Base-by-base conservation (phyloP, 2,113 vertebrate genomes). In the Neolamprologus cancellatus region DNA sequence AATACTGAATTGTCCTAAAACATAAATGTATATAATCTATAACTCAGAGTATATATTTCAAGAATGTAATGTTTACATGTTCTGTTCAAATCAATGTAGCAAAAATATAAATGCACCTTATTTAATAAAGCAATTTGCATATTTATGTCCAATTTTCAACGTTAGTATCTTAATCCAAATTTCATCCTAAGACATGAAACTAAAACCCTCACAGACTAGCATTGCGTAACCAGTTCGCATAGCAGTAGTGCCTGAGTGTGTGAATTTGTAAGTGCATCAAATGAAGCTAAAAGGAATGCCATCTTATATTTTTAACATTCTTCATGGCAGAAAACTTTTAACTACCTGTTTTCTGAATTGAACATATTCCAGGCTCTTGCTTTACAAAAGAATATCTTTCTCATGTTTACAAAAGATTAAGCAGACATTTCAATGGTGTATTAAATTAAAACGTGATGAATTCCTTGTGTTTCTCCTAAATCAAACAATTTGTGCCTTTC, bases 211-310 rank as follows among this genome's bases (percentile, higher is more conserved):
- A 18, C 5, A 3, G 23, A 48, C 69, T 30, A 44, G 39, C 20
- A 71, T 44, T 41, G 0, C 2, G 3, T 71, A 46, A 71, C 14
- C 66, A 46, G 20, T 71, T 25, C 0, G 1, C 14, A 25, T 0
- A 71, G 66, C 39, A 25, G 39, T 28, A 44, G 20, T 71, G 13
- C 66, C 66, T 44, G 13, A 71, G 36, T 71, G 36, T 41, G 20
- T 69, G 36, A 71, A 41, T 71, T 71, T 71, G 20, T 25, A 71
- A 71, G 36, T 44, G 20, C 13, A 0, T 23, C 12, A 71, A 71
- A 71, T 71, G 20, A 41, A 44, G 13, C 20, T 14, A 23, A 41
- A 41, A 71, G 20, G 2, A 44, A 71, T 41, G 12, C 12, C 30
- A 34, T 64, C 59, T 7, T 34, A 13, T 64, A 39, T 39, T 69